Evolutionary conservation across 2,888 invertebrate species (phyloP).

Genomic region (Ornithoptera alexandrae): DNA sequence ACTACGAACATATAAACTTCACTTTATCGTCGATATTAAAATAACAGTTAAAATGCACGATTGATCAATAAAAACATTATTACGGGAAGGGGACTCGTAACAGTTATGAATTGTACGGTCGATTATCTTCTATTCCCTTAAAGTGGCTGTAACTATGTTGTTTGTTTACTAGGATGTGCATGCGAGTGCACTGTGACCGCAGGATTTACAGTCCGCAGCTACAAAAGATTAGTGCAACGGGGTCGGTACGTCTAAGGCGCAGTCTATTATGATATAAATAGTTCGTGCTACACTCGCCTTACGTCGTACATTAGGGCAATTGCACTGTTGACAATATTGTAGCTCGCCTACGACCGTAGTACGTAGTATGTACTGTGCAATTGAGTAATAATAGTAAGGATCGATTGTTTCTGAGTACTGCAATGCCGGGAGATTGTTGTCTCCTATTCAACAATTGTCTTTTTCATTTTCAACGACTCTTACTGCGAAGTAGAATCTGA

Average conservation of each 20-base stretch:
- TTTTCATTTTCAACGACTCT: too few relatives aligned
- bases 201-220: constrained; percentile 46
- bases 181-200: constrained; percentile 42
- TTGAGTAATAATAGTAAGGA: constrained; percentile 12
- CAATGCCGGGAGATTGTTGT: background rate
- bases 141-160: constrained; percentile 35
- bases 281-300: constrained; percentile 26
- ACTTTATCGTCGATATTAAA: background rate
- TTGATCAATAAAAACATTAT: constrained; percentile 7
- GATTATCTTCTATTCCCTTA: constrained; percentile 28
- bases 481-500: too few relatives aligned
- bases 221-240: constrained; percentile 56
- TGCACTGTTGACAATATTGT: constrained; percentile 40
- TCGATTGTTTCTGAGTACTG: constrained; percentile 9
- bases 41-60: constrained; percentile 9
- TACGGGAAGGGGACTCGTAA: constrained; percentile 11
- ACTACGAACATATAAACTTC: background rate
- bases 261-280: constrained; percentile 27
- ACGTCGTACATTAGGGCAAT: constrained; percentile 37
- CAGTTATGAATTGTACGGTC: constrained; percentile 14
- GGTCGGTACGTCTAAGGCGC: constrained; percentile 51
- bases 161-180: constrained; percentile 45
- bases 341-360: constrained; percentile 31
- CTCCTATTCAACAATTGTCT: too few relatives aligned
- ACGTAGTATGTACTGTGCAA: constrained; percentile 18